Conservation (phyloP, 2,797 vertebrate species). For the Picus viridis region DNA sequence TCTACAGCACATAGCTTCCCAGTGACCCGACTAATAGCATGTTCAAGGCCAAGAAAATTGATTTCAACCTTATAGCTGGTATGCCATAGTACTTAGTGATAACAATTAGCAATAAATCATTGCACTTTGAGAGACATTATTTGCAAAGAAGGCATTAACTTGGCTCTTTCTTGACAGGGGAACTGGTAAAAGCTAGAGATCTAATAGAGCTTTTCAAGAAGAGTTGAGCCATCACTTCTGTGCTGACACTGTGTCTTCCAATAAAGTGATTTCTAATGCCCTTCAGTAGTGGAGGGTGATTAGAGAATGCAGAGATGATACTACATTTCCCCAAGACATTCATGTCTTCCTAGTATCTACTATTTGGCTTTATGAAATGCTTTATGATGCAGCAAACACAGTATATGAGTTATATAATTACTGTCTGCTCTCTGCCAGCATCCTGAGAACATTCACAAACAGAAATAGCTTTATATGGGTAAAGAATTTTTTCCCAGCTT, state of each 20-base stretch:
- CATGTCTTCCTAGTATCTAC: background rate
- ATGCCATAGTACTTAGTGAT: background rate
- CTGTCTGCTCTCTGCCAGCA: background rate
- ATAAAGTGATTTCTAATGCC: background rate
- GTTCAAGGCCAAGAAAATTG: constrained; percentile 4
- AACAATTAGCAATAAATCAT: background rate
- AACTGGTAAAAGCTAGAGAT: background rate
- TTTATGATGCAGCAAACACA: constrained; percentile 3
- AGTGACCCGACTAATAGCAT: constrained; percentile 1
- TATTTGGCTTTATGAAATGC: constrained; percentile 21
- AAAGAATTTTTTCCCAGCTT: background rate
- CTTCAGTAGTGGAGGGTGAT: background rate
- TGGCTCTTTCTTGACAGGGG: background rate
- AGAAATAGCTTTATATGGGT: background rate
- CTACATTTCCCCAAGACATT: background rate
- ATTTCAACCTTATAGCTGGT: background rate
- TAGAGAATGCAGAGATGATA: background rate
- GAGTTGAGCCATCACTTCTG: background rate
- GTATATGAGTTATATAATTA: background rate
- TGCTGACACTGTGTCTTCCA: background rate
- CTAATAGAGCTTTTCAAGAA: background rate
- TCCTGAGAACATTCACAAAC: background rate
- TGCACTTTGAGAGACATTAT: background rate
- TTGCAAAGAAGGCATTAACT: background rate
- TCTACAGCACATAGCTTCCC: background rate